These are phyloP conservation scores for Erpetoichthys calabaricus DNA, from an alignment of 2,797 vertebrate genomes.

Conservation along the genomic window DNA sequence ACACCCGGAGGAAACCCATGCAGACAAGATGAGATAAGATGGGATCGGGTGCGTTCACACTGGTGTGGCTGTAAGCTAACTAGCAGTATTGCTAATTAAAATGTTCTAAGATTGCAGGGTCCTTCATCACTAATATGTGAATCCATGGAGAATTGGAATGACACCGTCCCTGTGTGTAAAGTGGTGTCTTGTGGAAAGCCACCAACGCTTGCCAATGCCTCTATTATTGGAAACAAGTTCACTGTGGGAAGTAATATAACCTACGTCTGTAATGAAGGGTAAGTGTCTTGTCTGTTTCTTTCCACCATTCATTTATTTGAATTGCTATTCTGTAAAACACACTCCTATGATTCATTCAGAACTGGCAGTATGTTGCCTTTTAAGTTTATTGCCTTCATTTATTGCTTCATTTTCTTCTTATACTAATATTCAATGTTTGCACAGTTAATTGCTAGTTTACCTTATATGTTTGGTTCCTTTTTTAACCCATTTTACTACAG, in stretches of 20 bases:
- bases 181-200: slow-evolving; percentile 66
- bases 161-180: slow-evolving; percentile 57
- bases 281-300: slow-evolving; percentile 27
- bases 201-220: slow-evolving; percentile 62
- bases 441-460: too few relatives aligned
- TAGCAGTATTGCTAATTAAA: too few relatives aligned
- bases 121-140: slow-evolving; percentile 62
- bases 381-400: neutral
- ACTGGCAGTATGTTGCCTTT: neutral
- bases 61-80: too few relatives aligned
- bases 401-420: slow-evolving; percentile 11
- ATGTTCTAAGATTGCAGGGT: slow-evolving; percentile 68
- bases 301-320: neutral
- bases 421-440: neutral
- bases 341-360: slow-evolving; percentile 14
- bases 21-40: too few relatives aligned
- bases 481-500: too few relatives aligned
- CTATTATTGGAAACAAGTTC: slow-evolving; percentile 56
- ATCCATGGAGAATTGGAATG: slow-evolving; percentile 71
- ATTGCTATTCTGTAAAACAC: slow-evolving; percentile 4
- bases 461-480: too few relatives aligned
- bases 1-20: too few relatives aligned
- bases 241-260: slow-evolving; percentile 69
- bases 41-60: too few relatives aligned
- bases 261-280: slow-evolving; percentile 93